Base-by-base conservation (phyloP, 2,888 invertebrate genomes). In the Melanostoma scalare region DNA sequence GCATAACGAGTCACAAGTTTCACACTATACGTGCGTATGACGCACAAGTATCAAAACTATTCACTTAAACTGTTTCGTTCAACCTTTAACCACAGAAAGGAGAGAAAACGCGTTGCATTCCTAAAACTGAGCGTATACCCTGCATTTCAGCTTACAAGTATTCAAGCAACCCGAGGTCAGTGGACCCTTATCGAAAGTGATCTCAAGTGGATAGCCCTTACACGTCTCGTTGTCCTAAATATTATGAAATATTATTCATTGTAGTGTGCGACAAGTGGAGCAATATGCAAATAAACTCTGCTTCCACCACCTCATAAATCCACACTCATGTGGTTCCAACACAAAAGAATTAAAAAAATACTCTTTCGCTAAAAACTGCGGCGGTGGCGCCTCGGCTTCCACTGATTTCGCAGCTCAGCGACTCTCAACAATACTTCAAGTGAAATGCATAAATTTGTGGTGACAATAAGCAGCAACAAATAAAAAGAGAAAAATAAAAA, bases 401-500 rank as follows among this genome's bases (percentile, higher is more conserved):
- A 84, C 67, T 53, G 67, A 71, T 79, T 84, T 84, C 46, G 63
- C 82, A 74, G 74, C 74, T 84, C 82, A 79, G 74, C 79, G 50
- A 55, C 60, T 71, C 60, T 79, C 60, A 50, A 79, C 84, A 71
- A 84, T 84, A 67, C 84, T 71, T 79, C 74, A 84, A 71, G 84
- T 74, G 76, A 84, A 84, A 79, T 84, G 84, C 84, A 84, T 84
- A 84, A 79, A 84, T 84, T 84, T 67, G 50, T 65, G 69, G 74
- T 79, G 84, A 79, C 79, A 84, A 71, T 60, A 69, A 56, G 65
- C 30, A 52, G 9, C 48, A 50, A 73, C 56, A 56, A 69, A 74
- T 52, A 40, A 69, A 42, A 56, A 10, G 40, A 20, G 33, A 56
- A 42, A 46, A 63, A 33, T 31, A 38, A 38, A 3, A 56, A 55